A percentile compares a stretch with the other conserved stretches of the same genome.
These are phyloP conservation scores for Saccopteryx leptura DNA, from an alignment of 2,113 vertebrate genomes.

Conservation along the genomic window DNA sequence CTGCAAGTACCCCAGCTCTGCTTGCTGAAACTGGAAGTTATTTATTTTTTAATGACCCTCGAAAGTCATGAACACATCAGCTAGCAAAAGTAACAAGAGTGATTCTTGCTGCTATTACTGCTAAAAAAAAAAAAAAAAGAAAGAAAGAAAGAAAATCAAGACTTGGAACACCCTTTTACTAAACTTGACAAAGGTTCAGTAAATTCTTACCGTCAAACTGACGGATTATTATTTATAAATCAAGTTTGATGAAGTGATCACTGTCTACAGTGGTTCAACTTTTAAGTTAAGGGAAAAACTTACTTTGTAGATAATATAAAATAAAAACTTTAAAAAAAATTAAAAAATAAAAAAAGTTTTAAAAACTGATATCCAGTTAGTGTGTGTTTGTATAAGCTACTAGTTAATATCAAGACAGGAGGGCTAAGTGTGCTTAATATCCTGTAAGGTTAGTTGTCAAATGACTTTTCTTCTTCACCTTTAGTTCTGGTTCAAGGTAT, in stretches of 20 bases:
- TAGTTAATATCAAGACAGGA: neutral
- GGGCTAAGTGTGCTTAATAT: neutral
- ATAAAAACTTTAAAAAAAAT: constrained; percentile 97
- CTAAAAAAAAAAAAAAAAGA: no score
- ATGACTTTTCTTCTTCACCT: constrained; percentile 73
- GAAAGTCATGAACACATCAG: constrained; percentile 95
- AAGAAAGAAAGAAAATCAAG: constrained; percentile 92
- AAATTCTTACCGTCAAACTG: constrained; percentile 94
- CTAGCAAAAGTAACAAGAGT: constrained; percentile 97
- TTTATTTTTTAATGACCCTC: constrained; percentile 98
- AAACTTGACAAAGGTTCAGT: constrained; percentile 95
- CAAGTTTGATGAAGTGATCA: constrained; percentile 94
- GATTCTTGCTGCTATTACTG: constrained; percentile 98
- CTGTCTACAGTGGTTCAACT: constrained; percentile 97
- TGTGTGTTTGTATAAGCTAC: constrained; percentile 79
- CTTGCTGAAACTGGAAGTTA: constrained; percentile 98
- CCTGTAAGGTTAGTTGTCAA: constrained; percentile 58
- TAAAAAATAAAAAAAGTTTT: constrained; percentile 99
- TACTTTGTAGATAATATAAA: constrained; percentile 99
- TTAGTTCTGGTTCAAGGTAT: constrained; percentile 69
- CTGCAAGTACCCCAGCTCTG: constrained; percentile 92
- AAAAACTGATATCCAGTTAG: constrained; percentile 94
- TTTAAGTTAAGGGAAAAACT: constrained; percentile 99
- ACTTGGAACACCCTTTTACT: constrained; percentile 93
- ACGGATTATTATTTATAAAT: constrained; percentile 99